Evolutionary conservation across 2,113 vertebrate genomes (phyloP).

Genomic region (Tichodroma muraria): DNA sequence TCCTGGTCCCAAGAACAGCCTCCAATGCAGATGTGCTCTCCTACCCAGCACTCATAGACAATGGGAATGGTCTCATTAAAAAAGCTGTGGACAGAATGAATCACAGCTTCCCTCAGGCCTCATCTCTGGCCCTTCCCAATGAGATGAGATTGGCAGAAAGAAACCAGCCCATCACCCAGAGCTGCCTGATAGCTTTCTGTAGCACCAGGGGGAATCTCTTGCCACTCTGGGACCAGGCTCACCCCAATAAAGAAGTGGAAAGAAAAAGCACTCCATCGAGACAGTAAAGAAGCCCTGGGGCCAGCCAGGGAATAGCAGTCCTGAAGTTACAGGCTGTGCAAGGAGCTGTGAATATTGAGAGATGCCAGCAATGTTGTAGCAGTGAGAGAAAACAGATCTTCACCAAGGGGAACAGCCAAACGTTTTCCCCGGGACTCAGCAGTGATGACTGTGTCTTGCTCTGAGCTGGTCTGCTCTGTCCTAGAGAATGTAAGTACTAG

Average conservation of each 20-base stretch:
- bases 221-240: not conserved
- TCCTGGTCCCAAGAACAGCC: not conserved
- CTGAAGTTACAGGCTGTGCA: not conserved
- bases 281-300: not conserved
- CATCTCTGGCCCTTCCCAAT: not conserved
- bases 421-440: fast-evolving
- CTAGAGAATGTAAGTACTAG: not conserved
- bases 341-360: fast-evolving
- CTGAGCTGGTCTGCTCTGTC: not conserved
- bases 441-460: not conserved
- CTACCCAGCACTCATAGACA: not conserved
- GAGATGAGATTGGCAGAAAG: not conserved
- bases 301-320: not conserved
- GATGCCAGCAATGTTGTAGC: not conserved
- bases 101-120: not conserved
- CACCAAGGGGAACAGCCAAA: not conserved
- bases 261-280: not conserved
- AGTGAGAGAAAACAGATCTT: not conserved
- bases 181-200: not conserved
- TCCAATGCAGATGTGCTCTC: not conserved
- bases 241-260: not conserved
- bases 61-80: not conserved
- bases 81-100: conserved; percentile 16
- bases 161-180: not conserved
- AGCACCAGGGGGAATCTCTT: not conserved